Conservation (phyloP, 2,888 invertebrate genomes). For the Xylota sylvarum region DNA sequence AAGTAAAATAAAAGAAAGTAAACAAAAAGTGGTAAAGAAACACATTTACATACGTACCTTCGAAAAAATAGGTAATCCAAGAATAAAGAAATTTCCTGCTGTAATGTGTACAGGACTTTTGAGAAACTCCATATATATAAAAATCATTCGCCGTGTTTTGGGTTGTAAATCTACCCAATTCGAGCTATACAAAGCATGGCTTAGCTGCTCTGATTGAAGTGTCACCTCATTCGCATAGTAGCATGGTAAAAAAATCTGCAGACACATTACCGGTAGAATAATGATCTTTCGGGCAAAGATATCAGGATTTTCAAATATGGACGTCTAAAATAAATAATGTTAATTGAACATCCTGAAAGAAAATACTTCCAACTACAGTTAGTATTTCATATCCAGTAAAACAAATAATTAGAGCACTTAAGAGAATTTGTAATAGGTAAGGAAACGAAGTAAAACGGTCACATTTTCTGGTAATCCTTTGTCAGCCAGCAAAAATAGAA, state of each 20-base stretch:
- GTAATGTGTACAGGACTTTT: constrained; percentile 79
- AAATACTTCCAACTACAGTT: constrained; percentile 58
- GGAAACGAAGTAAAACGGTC: constrained; percentile 77
- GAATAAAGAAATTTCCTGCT: constrained; percentile 80
- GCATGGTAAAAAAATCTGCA: constrained; percentile 82
- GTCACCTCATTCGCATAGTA: constrained; percentile 81
- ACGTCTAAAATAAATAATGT: constrained; percentile 21
- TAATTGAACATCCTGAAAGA: too few species aligned
- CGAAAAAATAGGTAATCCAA: constrained; percentile 81
- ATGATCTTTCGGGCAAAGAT: constrained; percentile 74
- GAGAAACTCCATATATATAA: constrained; percentile 80
- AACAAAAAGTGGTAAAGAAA: too few species aligned
- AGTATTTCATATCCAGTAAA: constrained; percentile 80
- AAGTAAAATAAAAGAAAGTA: constrained; percentile 18
- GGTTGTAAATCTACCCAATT: constrained; percentile 80
- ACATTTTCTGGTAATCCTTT: constrained; percentile 27
- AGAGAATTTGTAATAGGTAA: constrained; percentile 79
- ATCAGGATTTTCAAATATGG: constrained; percentile 12
- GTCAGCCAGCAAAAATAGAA: too few species aligned
- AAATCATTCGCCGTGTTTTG: constrained; percentile 79
- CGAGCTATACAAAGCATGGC: constrained; percentile 79
- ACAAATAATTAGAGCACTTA: constrained; percentile 80
- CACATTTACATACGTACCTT: constrained; percentile 78
- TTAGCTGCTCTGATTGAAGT: constrained; percentile 78
- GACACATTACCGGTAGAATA: constrained; percentile 79